Percentiles rank a stretch among this genome's conserved stretches.
These are phyloP conservation scores for Acinonyx jubatus DNA, from an alignment of 2,113 vertebrate species.

Conservation along the genomic window DNA sequence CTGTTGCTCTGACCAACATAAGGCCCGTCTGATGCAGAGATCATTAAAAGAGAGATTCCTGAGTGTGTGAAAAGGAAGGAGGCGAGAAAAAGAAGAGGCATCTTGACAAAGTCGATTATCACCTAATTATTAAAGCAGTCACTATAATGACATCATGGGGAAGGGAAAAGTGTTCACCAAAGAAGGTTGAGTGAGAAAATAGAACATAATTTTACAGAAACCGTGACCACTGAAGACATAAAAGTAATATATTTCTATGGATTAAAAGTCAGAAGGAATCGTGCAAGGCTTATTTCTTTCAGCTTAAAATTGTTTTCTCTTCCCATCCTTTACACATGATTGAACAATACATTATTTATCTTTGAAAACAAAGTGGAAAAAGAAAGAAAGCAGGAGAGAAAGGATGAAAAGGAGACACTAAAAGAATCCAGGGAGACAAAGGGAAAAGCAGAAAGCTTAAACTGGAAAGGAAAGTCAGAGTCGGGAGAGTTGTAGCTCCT, in stretches of 20 bases:
- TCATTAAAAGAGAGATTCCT: background rate
- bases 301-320: background rate
- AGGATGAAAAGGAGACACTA: background rate
- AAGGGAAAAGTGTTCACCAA: background rate
- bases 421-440: background rate
- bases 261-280: background rate
- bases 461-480: background rate
- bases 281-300: background rate
- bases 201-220: background rate
- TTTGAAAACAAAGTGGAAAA: constrained; percentile 40
- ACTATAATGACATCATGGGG: no score
- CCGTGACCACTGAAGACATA: no score
- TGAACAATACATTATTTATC: constrained; percentile 38
- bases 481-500: background rate
- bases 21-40: background rate
- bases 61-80: background rate
- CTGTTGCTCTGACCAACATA: background rate
- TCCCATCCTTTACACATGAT: background rate
- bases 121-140: background rate
- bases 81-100: background rate
- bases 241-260: background rate
- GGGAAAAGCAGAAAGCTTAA: constrained; percentile 35
- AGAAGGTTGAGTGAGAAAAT: background rate
- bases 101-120: background rate
- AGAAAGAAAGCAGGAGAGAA: background rate